A percentile compares a stretch with the other conserved stretches of the same genome.
These are phyloP conservation scores for Dipodomys merriami DNA, from an alignment of 2,113 vertebrate species.

Conservation along the genomic window DNA sequence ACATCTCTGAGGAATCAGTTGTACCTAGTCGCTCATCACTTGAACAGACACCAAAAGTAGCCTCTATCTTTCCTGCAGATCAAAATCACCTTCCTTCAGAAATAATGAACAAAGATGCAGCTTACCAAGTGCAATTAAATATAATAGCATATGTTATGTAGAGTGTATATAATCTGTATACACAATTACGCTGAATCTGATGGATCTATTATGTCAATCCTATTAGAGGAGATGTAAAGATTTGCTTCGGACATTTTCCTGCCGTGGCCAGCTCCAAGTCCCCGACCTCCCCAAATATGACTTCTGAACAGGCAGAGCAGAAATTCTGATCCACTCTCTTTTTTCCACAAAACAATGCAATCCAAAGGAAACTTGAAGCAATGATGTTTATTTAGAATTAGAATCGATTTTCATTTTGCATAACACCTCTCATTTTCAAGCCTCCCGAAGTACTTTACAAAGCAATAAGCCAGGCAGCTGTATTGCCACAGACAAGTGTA, in stretches of 20 bases:
- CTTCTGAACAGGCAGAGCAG: slow-evolving; percentile 2
- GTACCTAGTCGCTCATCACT: slow-evolving; percentile 49
- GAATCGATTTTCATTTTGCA: slow-evolving; percentile 79
- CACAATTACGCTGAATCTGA: too few relatives aligned
- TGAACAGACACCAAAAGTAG: slow-evolving; percentile 68
- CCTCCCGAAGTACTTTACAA: slow-evolving; percentile 76
- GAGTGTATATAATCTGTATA: too few relatives aligned
- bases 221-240: neutral
- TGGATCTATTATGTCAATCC: too few relatives aligned
- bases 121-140: slow-evolving; percentile 76
- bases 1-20: slow-evolving; percentile 30
- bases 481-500: slow-evolving; percentile 69
- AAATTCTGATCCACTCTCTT: slow-evolving; percentile 53
- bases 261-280: neutral
- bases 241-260: slow-evolving; percentile 37
- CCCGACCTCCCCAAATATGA: slow-evolving; percentile 15
- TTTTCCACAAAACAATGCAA: slow-evolving; percentile 61
- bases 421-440: slow-evolving; percentile 72
- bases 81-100: slow-evolving; percentile 69
- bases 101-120: slow-evolving; percentile 75
- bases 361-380: slow-evolving; percentile 73
- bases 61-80: slow-evolving; percentile 30
- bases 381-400: slow-evolving; percentile 81
- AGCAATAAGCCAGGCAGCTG: slow-evolving; percentile 61
- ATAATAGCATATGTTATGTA: slow-evolving; percentile 13